A percentile compares a stretch with the other conserved stretches of the same genome.
phyloP scores from a whole-genome alignment of 2,797 vertebrate genomes.

The Myripristis murdjan region DNA sequence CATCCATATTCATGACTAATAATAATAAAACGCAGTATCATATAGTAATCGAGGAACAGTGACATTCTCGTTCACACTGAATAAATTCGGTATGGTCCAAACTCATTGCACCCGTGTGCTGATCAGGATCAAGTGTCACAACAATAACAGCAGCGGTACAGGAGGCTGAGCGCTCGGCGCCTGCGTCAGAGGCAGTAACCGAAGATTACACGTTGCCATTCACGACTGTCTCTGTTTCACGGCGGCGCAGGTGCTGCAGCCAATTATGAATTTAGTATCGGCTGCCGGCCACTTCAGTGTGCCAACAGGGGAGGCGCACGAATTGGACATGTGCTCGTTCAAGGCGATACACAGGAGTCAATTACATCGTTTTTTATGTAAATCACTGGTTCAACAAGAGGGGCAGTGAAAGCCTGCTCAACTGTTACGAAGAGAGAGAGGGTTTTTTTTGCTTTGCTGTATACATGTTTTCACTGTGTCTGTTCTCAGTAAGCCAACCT shows the following conservation, averaged over 20 bases:
- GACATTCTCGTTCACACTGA: background rate
- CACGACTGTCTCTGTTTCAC: conserved; percentile 46
- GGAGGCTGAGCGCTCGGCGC: conserved; percentile 15
- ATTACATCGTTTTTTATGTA: conserved; percentile 16
- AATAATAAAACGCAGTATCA: background rate
- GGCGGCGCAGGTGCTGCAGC: conserved; percentile 3
- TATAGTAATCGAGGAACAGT: background rate
- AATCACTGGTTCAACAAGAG: conserved; percentile 18
- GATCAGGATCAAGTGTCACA: conserved; percentile 61
- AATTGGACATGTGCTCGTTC: conserved; percentile 37
- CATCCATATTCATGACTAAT: background rate
- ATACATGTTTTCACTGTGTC: background rate
- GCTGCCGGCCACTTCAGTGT: conserved; percentile 24
- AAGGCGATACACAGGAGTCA: conserved; percentile 23
- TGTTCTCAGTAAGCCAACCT: too few relatives aligned
- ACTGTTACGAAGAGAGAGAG: background rate
- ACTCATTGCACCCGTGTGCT: conserved; percentile 12
- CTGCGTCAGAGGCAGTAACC: conserved; percentile 62
- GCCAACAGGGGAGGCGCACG: conserved; percentile 18
- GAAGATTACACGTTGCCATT: conserved; percentile 48
- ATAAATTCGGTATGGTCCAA: background rate
- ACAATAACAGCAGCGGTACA: conserved; percentile 48
- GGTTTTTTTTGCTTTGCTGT: background rate
- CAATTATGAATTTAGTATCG: conserved; percentile 50
- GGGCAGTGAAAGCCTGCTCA: background rate